Base-by-base conservation (phyloP, 2,797 vertebrate species). In the Synanceia verrucosa region DNA sequence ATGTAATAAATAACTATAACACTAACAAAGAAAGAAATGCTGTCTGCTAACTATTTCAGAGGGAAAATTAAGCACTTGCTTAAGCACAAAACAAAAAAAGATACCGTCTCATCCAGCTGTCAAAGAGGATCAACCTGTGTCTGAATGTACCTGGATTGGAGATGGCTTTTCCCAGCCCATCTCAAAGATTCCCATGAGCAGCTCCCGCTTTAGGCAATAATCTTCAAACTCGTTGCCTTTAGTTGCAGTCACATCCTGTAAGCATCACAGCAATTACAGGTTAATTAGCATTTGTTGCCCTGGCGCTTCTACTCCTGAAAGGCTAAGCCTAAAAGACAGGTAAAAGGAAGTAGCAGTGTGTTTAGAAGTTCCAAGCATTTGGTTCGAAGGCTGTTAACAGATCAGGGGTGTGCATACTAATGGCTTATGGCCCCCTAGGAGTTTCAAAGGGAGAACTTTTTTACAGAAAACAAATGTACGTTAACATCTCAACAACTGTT, bases 201-300 rank as follows among this genome's bases (percentile, higher is more conserved):
- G 94, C 94, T 99, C 98, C 87, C 98, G 94, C 94, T 99, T 99
- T 88, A 99, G 95, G 93, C 98, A 99, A 88, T 99, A 99, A 96
- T 99, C 98, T 95, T 99, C 98, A 98, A 99, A 99, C 82, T 99
- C 98, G 43, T 99, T 99, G 95, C 98, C 98, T 96, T 99, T 99
- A 87, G 98, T 99, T 89, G 98, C 96, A 51, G 98, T 99, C 93
- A 99, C 98, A 73, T 99, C 98, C 98, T 99, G 89, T n/a, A 73
- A 74, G 39, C 3, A n/a, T 31, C 9, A 57, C 2, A 43, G 23
- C 52, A 24, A 61, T 0, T 2, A 23, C 3, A 4, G 9, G 31
- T 4, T 2, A 16, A 41, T 56, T 33, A 50, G 6, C 0, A 34
- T n/a, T n/a, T n/a, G n/a, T n/a, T n/a, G n/a, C n/a, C n/a, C n/a